These are phyloP conservation scores for Cydia pomonella DNA, from an alignment of 1,140 invertebrate species.

Conservation along the genomic window DNA sequence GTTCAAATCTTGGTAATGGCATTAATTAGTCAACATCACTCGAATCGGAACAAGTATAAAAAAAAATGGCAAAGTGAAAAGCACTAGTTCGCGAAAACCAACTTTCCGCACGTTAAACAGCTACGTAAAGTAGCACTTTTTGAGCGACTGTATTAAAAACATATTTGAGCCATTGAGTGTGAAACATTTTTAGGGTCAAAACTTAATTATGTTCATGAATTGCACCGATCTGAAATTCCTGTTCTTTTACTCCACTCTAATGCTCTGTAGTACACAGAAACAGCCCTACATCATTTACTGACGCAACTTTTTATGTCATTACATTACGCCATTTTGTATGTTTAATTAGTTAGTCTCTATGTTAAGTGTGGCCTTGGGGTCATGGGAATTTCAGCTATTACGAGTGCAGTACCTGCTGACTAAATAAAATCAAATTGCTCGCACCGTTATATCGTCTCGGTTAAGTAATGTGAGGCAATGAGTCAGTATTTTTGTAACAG, in stretches of 20 bases:
- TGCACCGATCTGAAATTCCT: not conserved
- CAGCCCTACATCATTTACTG: not conserved
- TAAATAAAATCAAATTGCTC: not conserved
- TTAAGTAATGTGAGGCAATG: not conserved
- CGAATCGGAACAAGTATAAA: no score
- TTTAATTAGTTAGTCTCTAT: constrained; percentile 15
- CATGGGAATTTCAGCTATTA: not conserved
- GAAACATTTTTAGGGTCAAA: no score
- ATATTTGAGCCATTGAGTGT: no score
- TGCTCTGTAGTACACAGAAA: not conserved
- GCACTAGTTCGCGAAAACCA: no score
- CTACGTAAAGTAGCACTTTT: no score
- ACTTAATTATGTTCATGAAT: no score
- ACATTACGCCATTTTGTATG: not conserved
- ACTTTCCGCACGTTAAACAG: no score
- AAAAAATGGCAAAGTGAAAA: no score
- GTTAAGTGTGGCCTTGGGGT: not conserved
- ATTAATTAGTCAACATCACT: no score
- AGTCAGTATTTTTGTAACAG: not conserved
- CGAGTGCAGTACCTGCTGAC: not conserved
- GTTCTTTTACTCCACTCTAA: not conserved
- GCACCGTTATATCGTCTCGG: not conserved
- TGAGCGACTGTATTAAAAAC: no score
- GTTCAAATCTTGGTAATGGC: no score
- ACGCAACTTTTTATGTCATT: not conserved